These are phyloP conservation scores for Sphaerophoria rueppellii DNA, from an alignment of 2,888 invertebrate species.

Conservation along the genomic window DNA sequence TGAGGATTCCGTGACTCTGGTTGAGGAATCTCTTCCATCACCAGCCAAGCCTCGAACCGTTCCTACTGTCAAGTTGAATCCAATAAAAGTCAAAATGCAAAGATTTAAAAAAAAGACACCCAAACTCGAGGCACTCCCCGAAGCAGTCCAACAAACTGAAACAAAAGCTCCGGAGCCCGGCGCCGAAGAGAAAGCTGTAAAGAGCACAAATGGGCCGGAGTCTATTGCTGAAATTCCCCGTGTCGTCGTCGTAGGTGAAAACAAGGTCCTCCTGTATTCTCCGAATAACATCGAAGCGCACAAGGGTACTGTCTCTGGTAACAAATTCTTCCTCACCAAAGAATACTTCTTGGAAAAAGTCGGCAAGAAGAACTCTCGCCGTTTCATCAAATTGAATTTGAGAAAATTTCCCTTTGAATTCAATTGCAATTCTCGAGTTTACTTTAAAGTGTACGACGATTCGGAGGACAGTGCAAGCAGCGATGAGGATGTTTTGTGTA, in stretches of 20 bases:
- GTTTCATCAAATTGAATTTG: slow-evolving; percentile 77
- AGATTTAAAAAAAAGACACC: too few species aligned
- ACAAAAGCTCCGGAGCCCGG: too few species aligned
- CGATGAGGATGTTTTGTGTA: slow-evolving; percentile 50
- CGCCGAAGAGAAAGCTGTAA: too few species aligned
- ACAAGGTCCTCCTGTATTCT: slow-evolving; percentile 6
- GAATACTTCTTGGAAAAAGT: slow-evolving; percentile 75
- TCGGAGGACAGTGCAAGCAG: slow-evolving; percentile 33
- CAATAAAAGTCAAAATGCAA: too few species aligned
- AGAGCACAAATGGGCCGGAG: too few species aligned
- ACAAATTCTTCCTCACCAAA: slow-evolving; percentile 76
- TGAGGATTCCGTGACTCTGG: too few species aligned
- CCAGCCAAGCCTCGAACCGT: too few species aligned
- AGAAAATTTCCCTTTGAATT: slow-evolving; percentile 76
- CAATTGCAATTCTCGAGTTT: slow-evolving; percentile 76
- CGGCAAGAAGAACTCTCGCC: slow-evolving; percentile 76
- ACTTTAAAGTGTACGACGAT: slow-evolving; percentile 76
- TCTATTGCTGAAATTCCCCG: background rate
- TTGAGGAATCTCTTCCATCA: too few species aligned
- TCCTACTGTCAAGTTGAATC: too few species aligned
- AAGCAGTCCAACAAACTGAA: too few species aligned
- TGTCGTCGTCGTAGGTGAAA: background rate
- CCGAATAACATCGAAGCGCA: background rate
- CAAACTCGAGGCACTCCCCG: too few species aligned
- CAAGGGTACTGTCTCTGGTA: background rate